Evolutionary conservation across 2,797 vertebrate genomes (phyloP), one percentile per base, ranked within the genome.

Genomic region (Tokudaia muenninki): DNA sequence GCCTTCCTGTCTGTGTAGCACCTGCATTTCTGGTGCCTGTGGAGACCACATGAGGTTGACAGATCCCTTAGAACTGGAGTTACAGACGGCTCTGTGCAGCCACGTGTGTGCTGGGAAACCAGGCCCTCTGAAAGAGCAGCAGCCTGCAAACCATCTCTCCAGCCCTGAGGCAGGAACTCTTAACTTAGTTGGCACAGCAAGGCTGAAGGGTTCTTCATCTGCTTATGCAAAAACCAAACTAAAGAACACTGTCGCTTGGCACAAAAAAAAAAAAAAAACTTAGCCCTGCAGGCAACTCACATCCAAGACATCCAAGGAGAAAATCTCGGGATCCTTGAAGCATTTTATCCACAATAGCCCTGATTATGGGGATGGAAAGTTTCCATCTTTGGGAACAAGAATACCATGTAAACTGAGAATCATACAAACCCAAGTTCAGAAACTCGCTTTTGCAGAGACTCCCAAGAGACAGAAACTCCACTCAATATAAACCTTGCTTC

Each of bases 381-480:
- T 8, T 12, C 72, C 7, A 50, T 7, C 22, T 29, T 22, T 31
- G 55, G 59, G 13, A 14, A 81, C 4, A 86, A 37, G 2, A 63
- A 34, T 6, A 29, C 44, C 29, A 37, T 6, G 14, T 5, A 31
- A 65, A 13, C 61, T 89, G 12, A 82, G 55, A 26, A 55, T 4
- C 34, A 8, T 1, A 5, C 1, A 31, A 17, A 31, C 50, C 21
- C 0, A 16, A 16, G 37, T 1, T 7, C 21, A 1, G 10, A 41
- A 50, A 47, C 14, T 29, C 47, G 14, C 21, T 19, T 78, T 70
- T 31, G 12, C 4, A 3, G 34, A 80, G 37, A 72, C 55, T 37
- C 72, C 34, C 4, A 11, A 34, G 29, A 75, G 37, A 5, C 3
- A 70, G 61, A 47, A 70, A 86, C n/a, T 8, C 47, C 26, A 9